A percentile compares a stretch with the other conserved stretches of the same genome.
Conservation (phyloP, 2,797 vertebrate genomes). For the Gambusia yucatana region DNA sequence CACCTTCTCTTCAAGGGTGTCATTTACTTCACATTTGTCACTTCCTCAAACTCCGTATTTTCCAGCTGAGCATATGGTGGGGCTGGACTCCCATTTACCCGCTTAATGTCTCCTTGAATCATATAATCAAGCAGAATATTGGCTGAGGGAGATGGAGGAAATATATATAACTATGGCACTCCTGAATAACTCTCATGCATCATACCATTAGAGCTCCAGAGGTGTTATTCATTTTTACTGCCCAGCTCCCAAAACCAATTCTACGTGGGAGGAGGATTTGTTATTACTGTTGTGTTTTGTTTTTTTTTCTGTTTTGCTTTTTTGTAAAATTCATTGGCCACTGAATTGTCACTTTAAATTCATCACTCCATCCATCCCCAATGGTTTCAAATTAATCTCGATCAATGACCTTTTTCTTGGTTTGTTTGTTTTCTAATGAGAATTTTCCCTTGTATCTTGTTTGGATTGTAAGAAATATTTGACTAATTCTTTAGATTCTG, state of each 20-base stretch:
- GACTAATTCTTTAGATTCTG: not conserved
- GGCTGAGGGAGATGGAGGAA: conserved; percentile 23
- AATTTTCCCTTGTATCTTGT: conserved; percentile 38
- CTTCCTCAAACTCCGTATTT: conserved; percentile 54
- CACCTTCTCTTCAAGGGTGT: conserved; percentile 59
- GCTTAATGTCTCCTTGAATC: conserved; percentile 51
- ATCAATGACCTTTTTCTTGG: conserved; percentile 77
- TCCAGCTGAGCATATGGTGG: conserved; percentile 51
- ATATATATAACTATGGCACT: conserved; percentile 35
- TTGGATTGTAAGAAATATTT: conserved; percentile 17
- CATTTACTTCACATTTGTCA: conserved; percentile 61
- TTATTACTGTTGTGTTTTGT: conserved; percentile 18
- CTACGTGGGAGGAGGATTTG: conserved; percentile 33
- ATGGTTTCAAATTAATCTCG: conserved; percentile 22
- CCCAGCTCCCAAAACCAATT: conserved; percentile 36
- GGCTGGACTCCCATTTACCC: conserved; percentile 45
- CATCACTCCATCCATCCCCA: not conserved
- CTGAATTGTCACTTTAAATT: not conserved
- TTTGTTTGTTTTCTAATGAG: conserved; percentile 66
- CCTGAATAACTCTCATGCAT: conserved; percentile 47
- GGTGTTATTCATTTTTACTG: conserved; percentile 55
- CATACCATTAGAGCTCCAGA: conserved; percentile 32
- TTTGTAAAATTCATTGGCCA: conserved; percentile 14
- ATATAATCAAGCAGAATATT: conserved; percentile 43
- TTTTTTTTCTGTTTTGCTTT: conserved; percentile 12